Evolutionary conservation across 2,888 invertebrate species (phyloP).

Genomic region (Hyles lineata): DNA sequence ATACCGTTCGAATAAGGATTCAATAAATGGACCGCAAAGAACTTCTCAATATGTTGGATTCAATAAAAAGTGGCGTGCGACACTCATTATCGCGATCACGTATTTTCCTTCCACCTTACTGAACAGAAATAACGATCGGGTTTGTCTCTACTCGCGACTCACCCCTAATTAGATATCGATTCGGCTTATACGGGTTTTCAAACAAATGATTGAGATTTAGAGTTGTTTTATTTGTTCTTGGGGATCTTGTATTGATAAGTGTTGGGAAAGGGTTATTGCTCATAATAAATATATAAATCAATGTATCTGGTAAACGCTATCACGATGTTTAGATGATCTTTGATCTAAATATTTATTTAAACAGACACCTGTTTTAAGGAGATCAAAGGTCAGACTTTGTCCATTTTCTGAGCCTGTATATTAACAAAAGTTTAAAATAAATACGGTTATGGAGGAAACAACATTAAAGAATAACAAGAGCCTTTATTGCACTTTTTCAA

Average conservation of each 20-base stretch:
- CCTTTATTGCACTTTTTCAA: too few relatives aligned
- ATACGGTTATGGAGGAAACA: too few relatives aligned
- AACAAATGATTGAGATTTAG: conserved; percentile 39
- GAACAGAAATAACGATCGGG: conserved; percentile 62
- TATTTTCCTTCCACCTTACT: conserved; percentile 50
- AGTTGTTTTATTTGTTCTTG: conserved; percentile 32
- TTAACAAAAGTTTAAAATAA: too few relatives aligned
- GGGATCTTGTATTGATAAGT: conserved; percentile 31
- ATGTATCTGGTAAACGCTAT: not conserved
- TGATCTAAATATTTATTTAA: too few relatives aligned
- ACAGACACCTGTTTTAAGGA: too few relatives aligned
- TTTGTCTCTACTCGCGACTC: conserved; percentile 39
- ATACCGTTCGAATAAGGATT: conserved; percentile 19
- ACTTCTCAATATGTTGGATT: conserved; percentile 32
- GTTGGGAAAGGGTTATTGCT: not conserved
- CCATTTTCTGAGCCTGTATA: too few relatives aligned
- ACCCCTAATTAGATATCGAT: conserved; percentile 49
- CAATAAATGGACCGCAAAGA: conserved; percentile 17
- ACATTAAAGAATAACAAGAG: too few relatives aligned
- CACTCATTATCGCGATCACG: conserved; percentile 47
- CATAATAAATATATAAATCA: not conserved
- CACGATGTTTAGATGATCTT: too few relatives aligned
- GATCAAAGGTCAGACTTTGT: too few relatives aligned
- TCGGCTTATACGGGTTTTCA: conserved; percentile 41
- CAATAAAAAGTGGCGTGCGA: conserved; percentile 32